Evolutionary conservation across 2,113 vertebrate genomes (phyloP).

Genomic region (Lampris megalopsis): DNA sequence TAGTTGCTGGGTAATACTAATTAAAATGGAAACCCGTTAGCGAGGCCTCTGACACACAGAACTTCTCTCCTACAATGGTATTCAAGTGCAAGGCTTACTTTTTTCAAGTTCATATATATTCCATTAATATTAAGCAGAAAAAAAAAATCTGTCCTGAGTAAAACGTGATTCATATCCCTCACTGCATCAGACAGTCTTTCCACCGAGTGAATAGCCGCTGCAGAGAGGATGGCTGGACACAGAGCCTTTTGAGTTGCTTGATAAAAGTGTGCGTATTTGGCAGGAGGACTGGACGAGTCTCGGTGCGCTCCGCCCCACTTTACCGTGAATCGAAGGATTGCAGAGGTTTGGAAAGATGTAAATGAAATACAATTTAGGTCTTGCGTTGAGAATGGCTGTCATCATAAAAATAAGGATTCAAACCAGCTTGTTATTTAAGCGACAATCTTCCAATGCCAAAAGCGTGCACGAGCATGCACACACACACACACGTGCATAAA

Average conservation of each 20-base stretch:
- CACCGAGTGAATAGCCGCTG: too few relatives aligned
- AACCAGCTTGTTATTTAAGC: neutral
- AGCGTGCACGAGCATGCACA: neutral
- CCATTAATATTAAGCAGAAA: too few relatives aligned
- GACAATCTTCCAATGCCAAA: neutral
- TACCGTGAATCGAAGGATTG: neutral
- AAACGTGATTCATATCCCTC: too few relatives aligned
- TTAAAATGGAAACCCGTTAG: too few relatives aligned
- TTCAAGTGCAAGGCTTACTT: too few relatives aligned
- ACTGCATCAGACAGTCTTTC: too few relatives aligned
- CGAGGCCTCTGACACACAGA: too few relatives aligned
- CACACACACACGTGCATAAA: neutral
- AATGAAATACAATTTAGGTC: neutral
- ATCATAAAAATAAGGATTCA: neutral
- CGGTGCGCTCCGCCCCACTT: neutral
- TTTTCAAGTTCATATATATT: too few relatives aligned
- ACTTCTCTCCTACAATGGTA: too few relatives aligned
- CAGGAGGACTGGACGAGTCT: slow-evolving; percentile 1
- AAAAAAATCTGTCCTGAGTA: too few relatives aligned
- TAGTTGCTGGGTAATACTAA: too few relatives aligned
- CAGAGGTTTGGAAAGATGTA: neutral
- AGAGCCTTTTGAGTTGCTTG: slow-evolving; percentile 21
- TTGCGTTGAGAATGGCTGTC: neutral
- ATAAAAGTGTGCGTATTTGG: slow-evolving; percentile 31
- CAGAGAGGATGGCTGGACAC: too few relatives aligned